Evolutionary conservation across 2,888 invertebrate species (phyloP).

Genomic region (Hydraecia micacea): DNA sequence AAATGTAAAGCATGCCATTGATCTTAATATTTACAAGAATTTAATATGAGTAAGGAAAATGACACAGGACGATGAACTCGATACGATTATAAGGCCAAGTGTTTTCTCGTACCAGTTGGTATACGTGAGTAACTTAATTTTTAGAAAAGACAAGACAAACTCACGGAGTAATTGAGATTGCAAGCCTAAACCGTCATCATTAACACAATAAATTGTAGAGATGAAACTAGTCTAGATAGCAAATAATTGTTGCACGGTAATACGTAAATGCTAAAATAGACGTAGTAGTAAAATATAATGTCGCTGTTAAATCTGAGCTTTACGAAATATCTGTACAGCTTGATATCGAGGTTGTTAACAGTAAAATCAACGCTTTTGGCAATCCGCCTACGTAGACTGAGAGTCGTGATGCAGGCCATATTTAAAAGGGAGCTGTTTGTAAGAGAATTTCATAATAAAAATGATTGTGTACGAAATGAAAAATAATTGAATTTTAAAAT

Average conservation of each 20-base stretch:
- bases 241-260: constrained; percentile 4
- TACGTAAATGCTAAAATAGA: background rate
- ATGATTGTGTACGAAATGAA: background rate
- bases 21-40: constrained; percentile 21
- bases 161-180: constrained; percentile 40
- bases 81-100: constrained; percentile 38
- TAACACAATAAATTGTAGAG: constrained; percentile 29
- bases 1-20: constrained; percentile 17
- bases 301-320: background rate
- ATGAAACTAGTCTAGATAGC: constrained; percentile 30
- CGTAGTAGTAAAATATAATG: background rate
- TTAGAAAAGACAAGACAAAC: constrained; percentile 54
- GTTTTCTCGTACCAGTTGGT: constrained; percentile 50
- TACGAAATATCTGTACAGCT: background rate
- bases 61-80: constrained; percentile 44
- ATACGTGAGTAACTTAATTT: constrained; percentile 36
- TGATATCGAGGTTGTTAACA: background rate
- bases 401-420: background rate
- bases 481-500: background rate
- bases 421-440: background rate
- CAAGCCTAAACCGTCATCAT: constrained; percentile 40
- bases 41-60: constrained; percentile 37
- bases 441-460: background rate
- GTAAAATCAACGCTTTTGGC: background rate
- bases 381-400: background rate